phyloP scores from a whole-genome alignment of 1,140 invertebrate species.

The Dufourea novaeangliae region DNA sequence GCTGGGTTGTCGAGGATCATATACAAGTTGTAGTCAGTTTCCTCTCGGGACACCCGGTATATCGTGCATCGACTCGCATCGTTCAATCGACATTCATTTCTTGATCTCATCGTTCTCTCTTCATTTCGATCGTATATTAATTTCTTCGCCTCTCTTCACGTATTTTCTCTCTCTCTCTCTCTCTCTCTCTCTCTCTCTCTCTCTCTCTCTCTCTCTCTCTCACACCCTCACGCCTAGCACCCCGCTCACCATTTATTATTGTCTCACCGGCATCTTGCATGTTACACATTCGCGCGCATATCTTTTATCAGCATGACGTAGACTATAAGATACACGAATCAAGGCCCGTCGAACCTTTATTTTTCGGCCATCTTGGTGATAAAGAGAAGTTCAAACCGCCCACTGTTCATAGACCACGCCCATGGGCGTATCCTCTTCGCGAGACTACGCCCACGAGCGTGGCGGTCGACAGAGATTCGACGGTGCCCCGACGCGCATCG shows the following conservation, averaged over 20 bases:
- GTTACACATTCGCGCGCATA: constrained; percentile 60
- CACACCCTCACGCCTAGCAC: neutral
- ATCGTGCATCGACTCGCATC: constrained; percentile 50
- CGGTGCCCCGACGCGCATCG: neutral
- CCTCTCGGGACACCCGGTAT: neutral
- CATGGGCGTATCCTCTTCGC: neutral
- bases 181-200: constrained; percentile 11
- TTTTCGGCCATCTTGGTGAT: constrained; percentile 19
- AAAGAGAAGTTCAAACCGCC: neutral
- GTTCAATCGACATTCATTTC: constrained; percentile 48
- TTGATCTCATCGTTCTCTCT: constrained; percentile 17
- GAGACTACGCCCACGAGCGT: too few species aligned
- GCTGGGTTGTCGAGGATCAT: neutral
- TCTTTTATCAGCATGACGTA: constrained; percentile 46
- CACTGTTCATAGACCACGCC: neutral
- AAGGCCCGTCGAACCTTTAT: constrained; percentile 3
- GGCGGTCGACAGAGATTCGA: neutral
- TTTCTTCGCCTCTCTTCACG: constrained; percentile 25
- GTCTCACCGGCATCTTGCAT: constrained; percentile 57
- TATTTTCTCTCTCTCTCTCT: constrained; percentile 19
- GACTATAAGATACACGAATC: constrained; percentile 42
- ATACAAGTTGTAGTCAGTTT: neutral
- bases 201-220: constrained; percentile 22
- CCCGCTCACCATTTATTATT: constrained; percentile 35
- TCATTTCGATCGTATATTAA: constrained; percentile 36